Percentiles rank a stretch among this genome's conserved stretches.
phyloP scores from a whole-genome alignment of 2,888 invertebrate genomes.

The Apotomis betuletana region DNA sequence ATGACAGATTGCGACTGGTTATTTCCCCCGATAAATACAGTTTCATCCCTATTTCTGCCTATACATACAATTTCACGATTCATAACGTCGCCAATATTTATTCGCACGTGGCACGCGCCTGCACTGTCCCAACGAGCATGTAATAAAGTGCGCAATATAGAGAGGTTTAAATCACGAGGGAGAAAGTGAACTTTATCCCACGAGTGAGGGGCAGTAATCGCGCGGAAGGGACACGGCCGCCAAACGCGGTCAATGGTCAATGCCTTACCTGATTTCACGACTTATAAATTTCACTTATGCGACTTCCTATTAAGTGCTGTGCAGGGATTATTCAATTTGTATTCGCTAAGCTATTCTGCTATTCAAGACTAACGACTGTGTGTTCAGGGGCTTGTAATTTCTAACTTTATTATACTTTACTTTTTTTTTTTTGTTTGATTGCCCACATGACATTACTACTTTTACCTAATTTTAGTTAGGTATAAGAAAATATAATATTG shows the following conservation, averaged over 20 bases:
- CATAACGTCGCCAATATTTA: slow-evolving; percentile 32
- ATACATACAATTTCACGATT: slow-evolving; percentile 24
- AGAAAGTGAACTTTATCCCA: slow-evolving; percentile 48
- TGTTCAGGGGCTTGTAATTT: not conserved
- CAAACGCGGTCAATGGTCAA: slow-evolving; percentile 43
- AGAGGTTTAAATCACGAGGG: slow-evolving; percentile 63
- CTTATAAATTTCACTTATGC: slow-evolving; percentile 38
- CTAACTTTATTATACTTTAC: too few species aligned
- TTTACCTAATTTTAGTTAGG: too few species aligned
- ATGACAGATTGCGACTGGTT: not conserved
- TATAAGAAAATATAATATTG: not conserved
- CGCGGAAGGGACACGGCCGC: slow-evolving; percentile 59
- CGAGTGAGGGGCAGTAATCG: slow-evolving; percentile 49
- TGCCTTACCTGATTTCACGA: slow-evolving; percentile 35
- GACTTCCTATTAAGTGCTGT: slow-evolving; percentile 30
- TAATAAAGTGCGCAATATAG: slow-evolving; percentile 69
- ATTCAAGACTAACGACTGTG: not conserved
- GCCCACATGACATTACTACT: too few species aligned
- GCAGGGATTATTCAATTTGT: slow-evolving; percentile 32
- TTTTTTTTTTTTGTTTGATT: too few species aligned
- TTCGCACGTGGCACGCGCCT: slow-evolving; percentile 43
- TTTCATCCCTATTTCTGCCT: slow-evolving; percentile 10
- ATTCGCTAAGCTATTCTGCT: not conserved
- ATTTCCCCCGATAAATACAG: not conserved
- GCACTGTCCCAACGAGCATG: slow-evolving; percentile 55